Evolutionary conservation across 1,140 invertebrate species (phyloP).

Genomic region (Zaprionus tsacasi): DNA sequence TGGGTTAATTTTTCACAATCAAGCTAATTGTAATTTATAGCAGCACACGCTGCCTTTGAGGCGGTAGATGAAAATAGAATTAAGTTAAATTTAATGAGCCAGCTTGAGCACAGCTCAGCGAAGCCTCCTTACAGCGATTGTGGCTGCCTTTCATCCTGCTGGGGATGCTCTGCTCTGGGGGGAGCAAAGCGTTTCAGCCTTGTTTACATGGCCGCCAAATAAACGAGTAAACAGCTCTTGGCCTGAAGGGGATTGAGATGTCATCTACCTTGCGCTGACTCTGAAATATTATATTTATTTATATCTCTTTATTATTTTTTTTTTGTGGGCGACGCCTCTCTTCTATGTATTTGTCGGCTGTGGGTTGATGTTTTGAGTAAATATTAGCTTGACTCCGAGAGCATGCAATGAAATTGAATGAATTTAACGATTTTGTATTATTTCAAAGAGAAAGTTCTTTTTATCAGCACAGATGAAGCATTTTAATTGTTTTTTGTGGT

Average conservation of each 20-base stretch:
- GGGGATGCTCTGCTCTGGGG: neutral
- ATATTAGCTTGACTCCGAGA: slow-evolving; percentile 49
- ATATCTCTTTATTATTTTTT: neutral
- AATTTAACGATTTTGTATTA: slow-evolving; percentile 11
- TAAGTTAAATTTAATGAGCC: slow-evolving; percentile 71
- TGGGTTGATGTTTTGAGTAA: slow-evolving; percentile 29
- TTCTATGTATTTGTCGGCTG: slow-evolving; percentile 21
- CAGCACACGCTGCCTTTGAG: slow-evolving; percentile 51
- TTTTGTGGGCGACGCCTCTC: neutral
- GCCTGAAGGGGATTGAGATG: neutral
- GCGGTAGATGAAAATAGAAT: slow-evolving; percentile 59
- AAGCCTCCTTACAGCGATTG: neutral
- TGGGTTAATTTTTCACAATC: slow-evolving; percentile 70
- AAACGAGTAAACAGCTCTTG: slow-evolving; percentile 8
- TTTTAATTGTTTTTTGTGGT: slow-evolving; percentile 7
- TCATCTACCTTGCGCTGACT: slow-evolving; percentile 18
- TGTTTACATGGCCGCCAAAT: slow-evolving; percentile 53
- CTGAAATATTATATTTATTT: slow-evolving; percentile 56
- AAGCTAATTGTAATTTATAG: slow-evolving; percentile 80
- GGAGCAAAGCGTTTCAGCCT: slow-evolving; percentile 21
- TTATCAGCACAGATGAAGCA: neutral
- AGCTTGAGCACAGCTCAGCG: slow-evolving; percentile 26
- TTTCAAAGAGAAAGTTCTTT: neutral
- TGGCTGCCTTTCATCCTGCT: slow-evolving; percentile 27
- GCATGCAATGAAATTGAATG: slow-evolving; percentile 16